Percentiles rank a stretch among this genome's conserved stretches.
Conservation (phyloP, 2,113 vertebrate species). For the Heterotis niloticus region DNA sequence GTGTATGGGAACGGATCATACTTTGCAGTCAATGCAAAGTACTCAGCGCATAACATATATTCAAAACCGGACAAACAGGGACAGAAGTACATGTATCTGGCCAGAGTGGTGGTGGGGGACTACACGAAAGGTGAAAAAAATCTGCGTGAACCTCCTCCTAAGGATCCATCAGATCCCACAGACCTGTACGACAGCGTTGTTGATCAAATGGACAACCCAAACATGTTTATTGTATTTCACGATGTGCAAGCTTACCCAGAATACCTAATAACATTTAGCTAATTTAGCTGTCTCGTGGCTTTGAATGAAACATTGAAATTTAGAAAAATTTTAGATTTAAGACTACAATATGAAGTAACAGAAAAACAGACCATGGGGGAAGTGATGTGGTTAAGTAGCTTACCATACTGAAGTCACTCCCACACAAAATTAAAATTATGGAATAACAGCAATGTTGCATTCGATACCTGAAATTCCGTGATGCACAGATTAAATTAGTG, state of each 20-base stretch:
- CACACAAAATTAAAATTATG: too few relatives aligned
- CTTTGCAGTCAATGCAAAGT: slow-evolving; percentile 64
- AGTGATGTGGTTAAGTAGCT: too few relatives aligned
- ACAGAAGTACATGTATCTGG: slow-evolving; percentile 68
- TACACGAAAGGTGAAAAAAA: slow-evolving; percentile 37
- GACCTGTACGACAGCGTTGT: slow-evolving; percentile 71
- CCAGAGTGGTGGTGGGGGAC: slow-evolving; percentile 73
- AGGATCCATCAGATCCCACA: slow-evolving; percentile 17
- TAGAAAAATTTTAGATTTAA: too few relatives aligned
- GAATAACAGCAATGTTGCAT: too few relatives aligned
- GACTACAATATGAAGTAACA: too few relatives aligned
- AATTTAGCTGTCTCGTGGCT: too few relatives aligned
- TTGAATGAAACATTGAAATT: too few relatives aligned
- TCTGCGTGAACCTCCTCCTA: slow-evolving; percentile 57
- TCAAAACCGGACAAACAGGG: slow-evolving; percentile 39
- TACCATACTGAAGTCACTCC: too few relatives aligned
- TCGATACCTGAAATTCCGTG: too few relatives aligned
- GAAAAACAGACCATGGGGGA: too few relatives aligned
- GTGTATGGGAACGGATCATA: slow-evolving; percentile 68
- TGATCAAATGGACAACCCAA: slow-evolving; percentile 23
- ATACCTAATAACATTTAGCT: slow-evolving; percentile 70
- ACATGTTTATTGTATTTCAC: slow-evolving; percentile 70
- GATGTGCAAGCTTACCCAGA: slow-evolving; percentile 78
- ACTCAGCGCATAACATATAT: slow-evolving; percentile 56
- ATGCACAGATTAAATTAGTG: too few relatives aligned